Evolutionary conservation across 2,888 invertebrate genomes (phyloP), one percentile per base, ranked within the genome.

Genomic region (Erannis defoliaria): DNA sequence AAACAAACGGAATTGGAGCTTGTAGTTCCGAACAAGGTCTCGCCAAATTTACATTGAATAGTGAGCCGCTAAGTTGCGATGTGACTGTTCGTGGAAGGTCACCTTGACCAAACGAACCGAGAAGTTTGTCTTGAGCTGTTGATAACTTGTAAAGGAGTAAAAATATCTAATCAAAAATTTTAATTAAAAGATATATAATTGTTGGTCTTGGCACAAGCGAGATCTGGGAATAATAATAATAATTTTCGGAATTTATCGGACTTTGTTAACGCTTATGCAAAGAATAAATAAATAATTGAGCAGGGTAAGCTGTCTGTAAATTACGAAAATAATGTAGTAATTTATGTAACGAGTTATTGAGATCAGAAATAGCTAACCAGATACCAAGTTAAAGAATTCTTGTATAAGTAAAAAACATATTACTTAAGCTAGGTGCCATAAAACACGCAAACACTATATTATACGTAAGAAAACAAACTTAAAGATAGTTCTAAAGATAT

Each of bases 21-120:
- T 62, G 53, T 62, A 73, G 63, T 71, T 64, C 75, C 71, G 70
- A 80, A 79, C 82, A 84, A 86, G 86, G 83, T 77, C 82, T 86
- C 74, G 71, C 73, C 80, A 67, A 85, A 90, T 90, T 92, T 86
- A 86, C 88, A 90, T 90, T 90, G 86, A 92, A 91, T 89, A 80
- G 84, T 80, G 80, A 84, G 83, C 84, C 80, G 85, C 81, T 84
- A 84, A 83, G 78, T 84, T 78, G 79, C 81, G 78, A 82, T 85
- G 84, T 82, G 84, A 84, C 81, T 79, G 82, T 75, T 80, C 73
- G 72, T 77, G 77, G 84, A 86, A 88, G 90, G 90, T 90, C 90
- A 91, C 90, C 90, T 91, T 91, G 89, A 85, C 85, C 84, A 84
- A 80, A 78, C 78, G 64, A 76, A 74, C 81, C 71, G 70, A 75